Base-by-base conservation (phyloP, 2,113 vertebrate genomes). In the Leptocoma aspasia region DNA sequence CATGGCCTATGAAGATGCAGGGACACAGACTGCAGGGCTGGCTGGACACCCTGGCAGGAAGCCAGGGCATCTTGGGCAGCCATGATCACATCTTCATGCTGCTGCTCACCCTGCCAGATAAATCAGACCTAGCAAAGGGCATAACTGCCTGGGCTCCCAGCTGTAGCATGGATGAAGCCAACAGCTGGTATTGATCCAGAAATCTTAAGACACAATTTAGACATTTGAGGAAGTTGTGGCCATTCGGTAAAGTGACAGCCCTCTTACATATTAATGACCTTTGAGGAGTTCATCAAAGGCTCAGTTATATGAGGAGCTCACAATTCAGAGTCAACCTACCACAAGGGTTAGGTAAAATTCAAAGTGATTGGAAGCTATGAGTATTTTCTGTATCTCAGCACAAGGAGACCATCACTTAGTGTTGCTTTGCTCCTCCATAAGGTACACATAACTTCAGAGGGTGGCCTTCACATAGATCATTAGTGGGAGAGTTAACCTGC, bases 161-260 rank as follows among this genome's bases (percentile, higher is more conserved):
- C 45, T 73, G 79, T 27, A 61, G 47, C 20, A 26, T 15, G 23
- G 18, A 45, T 44, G 56, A 90, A 90, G 16, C 72, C 79, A 90
- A 63, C 0, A 10, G 18, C n/a, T 78, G n/a, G 7, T 77, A 35
- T 61, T 1, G 4, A 70, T 77, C 30, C 71, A 86, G 44, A 88
- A 83, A 83, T 76, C 68, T 90, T 68, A 91, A 90, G 64, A 65
- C 24, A 79, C 20, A 37, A 15, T 63, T 82, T 44, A 66, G 21
- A 53, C 30, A 15, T 82, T 50, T 72, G 35, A 77, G 45, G 35
- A 87, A 52, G 30, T n/a, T 73, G 44, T 90, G 71, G 44, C 13
- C 53, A 22, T 66, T 86, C 54, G 49, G 24, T 21, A 59, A 72
- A 77, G 21, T 59, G n/a, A 39, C 33, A 69, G 19, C 13, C 13